Percentiles rank a stretch among this genome's conserved stretches.
phyloP scores from a whole-genome alignment of 2,888 invertebrate species.

The Adelphocoris suturalis region DNA sequence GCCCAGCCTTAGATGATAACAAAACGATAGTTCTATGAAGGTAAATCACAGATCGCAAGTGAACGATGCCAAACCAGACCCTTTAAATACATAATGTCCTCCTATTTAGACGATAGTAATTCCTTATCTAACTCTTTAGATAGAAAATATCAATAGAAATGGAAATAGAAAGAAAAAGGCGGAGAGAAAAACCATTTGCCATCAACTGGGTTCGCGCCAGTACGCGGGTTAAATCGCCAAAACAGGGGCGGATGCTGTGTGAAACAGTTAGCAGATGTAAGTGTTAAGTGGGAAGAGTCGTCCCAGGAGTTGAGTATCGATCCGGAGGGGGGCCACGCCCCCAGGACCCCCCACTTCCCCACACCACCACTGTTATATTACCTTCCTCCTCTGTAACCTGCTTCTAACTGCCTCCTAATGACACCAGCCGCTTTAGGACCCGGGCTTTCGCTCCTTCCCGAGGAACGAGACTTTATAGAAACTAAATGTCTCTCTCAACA shows the following conservation, averaged over 20 bases:
- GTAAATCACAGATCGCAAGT: no score
- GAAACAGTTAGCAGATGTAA: conserved; percentile 68
- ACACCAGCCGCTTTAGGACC: conserved; percentile 60
- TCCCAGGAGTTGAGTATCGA: conserved; percentile 57
- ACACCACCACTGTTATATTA: not conserved
- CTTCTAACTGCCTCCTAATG: conserved; percentile 61
- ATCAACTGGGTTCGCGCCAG: conserved; percentile 50
- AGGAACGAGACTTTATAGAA: conserved; percentile 67
- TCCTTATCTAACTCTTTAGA: no score
- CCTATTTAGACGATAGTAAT: no score
- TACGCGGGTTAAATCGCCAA: conserved; percentile 33
- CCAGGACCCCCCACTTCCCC: conserved; percentile 32
- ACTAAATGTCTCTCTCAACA: conserved; percentile 69
- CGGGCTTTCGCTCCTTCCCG: conserved; percentile 44
- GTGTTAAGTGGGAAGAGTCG: conserved; percentile 65
- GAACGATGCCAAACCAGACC: no score
- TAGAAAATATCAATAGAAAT: not conserved
- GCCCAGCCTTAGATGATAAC: no score
- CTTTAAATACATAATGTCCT: no score
- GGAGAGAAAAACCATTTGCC: conserved; percentile 42
- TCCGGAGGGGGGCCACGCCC: conserved; percentile 65
- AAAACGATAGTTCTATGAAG: no score
- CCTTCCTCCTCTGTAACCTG: not conserved
- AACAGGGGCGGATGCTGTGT: conserved; percentile 35
- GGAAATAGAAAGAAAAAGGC: not conserved